Evolutionary conservation across 2,113 vertebrate species (phyloP), one percentile per base, ranked within the genome.

Genomic region (Oncorhynchus nerka): DNA sequence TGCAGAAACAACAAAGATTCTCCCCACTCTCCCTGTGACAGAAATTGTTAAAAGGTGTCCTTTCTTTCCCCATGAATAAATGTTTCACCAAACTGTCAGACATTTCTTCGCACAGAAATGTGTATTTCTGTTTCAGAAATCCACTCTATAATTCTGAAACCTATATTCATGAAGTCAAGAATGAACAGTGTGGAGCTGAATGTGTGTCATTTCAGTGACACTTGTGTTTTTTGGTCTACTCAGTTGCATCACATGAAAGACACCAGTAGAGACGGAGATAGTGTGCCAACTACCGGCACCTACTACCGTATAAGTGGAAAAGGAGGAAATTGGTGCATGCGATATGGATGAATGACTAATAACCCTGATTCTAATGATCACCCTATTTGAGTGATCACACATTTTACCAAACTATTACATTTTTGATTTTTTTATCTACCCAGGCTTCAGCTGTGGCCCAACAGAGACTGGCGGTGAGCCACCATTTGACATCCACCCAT

Each of bases 1-100:
- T 11, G 28, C 7, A 73, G 69, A 71, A 84, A 22, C 20, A 34
- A 66, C 22, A 74, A 32, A 67, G 65, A 66, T 51, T 62, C 19
- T 15, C 49, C 49, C 12, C 49, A 55, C 4, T 68, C 68, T 75
- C 26, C 16, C 51, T 69, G 26, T 9, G 24, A 3, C 24, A 67
- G 68, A 3, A 68, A 64, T 45, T 3, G 12, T 5, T 45, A 45
- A 45, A 39, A 76, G 70, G 28, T 76, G 45, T 73, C 72, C 59
- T 19, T 5, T 9, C 34, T 39, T 39, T 39, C 34, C 8, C 34
- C 34, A 45, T 45, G 69, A 24, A 70, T 45, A 70, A 68, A 24
- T 13, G 51, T 15, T 49, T 51, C 39, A 55, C 15, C 48, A 57
- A 65, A 39, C 55, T 71, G 62, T 20, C 71, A 71, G 49, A 68